Base-by-base conservation (phyloP, 2,113 vertebrate genomes). In the Oxyruncus cristatus region DNA sequence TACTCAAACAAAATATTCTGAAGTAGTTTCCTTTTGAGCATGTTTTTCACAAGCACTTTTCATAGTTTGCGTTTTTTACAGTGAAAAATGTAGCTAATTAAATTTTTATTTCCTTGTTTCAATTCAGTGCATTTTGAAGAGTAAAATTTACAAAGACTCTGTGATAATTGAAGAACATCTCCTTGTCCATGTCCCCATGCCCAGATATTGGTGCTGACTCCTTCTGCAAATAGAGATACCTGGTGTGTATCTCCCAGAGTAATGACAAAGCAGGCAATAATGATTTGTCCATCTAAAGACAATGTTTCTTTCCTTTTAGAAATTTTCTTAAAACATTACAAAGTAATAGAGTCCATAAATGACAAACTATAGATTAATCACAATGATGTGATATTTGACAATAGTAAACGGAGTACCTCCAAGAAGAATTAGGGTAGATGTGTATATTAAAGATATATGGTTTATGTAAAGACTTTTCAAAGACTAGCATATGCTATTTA, bases 101-200 rank as follows among this genome's bases (percentile, higher is more conserved):
- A 5, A 8, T 39, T 66, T 68, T 79, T 59, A 41, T 68, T 84
- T 67, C 17, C 62, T 78, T 53, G 2, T 52, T 47, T 67, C 7
- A 33, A 21, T 66, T 87, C 14, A 59, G 4, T 49, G 11, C 26
- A 26, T 67, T 91, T 86, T 84, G 49, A 80, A 28, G 8, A 41
- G n/a, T 24, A 11, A 55, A 42, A 3, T 75, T 74, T 37, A 28
- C 65, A 52, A 89, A 61, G 66, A 8, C 11, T 35, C 9, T 32
- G 5, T 47, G 5, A 59, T 14, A 55, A 39, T 8, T 78, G 39
- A 11, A 85, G 3, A 1, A 18, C 2, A 30, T 46, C 7, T 71
- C 7, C 6, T 10, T 22, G 14, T 78, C 32, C 14, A 3, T 1
- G 24, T n/a, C 11, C 5, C 20, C 3, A 4, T 14, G 1, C 26